phyloP scores from a whole-genome alignment of 1,140 invertebrate genomes.

The Lanistes nyassanus region DNA sequence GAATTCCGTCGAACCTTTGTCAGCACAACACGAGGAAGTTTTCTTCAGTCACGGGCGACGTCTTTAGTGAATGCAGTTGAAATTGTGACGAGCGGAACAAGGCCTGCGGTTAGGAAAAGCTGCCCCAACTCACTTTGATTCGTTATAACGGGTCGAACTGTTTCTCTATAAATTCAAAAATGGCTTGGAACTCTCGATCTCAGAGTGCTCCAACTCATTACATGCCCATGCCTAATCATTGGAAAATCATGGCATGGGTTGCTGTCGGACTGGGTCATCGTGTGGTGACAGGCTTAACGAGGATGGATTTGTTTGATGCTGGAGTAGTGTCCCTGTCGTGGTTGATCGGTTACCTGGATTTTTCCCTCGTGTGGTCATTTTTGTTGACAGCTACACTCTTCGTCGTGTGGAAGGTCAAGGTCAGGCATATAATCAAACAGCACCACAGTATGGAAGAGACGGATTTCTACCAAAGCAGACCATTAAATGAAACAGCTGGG shows the following conservation, averaged over 20 bases:
- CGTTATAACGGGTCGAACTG: too few species aligned
- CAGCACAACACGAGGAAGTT: too few species aligned
- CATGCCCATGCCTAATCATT: background rate
- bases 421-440: constrained; percentile 48
- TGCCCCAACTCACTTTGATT: too few species aligned
- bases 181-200: background rate
- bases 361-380: constrained; percentile 57
- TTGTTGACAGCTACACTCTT: constrained; percentile 48
- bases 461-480: constrained; percentile 67
- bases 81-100: too few species aligned
- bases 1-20: too few species aligned
- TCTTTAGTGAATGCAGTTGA: too few species aligned
- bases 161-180: background rate
- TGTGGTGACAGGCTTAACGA: constrained; percentile 40
- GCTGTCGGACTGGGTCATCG: constrained; percentile 17
- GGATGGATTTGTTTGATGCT: constrained; percentile 53
- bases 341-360: constrained; percentile 47
- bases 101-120: too few species aligned
- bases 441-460: constrained; percentile 60
- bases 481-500: constrained; percentile 70
- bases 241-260: background rate
- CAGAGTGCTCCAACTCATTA: constrained; percentile 36
- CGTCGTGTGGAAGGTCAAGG: constrained; percentile 55
- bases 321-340: constrained; percentile 45
- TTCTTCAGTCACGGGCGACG: too few species aligned